Conservation (phyloP, 2,797 vertebrate species). For the Tolypeutes matacus region DNA sequence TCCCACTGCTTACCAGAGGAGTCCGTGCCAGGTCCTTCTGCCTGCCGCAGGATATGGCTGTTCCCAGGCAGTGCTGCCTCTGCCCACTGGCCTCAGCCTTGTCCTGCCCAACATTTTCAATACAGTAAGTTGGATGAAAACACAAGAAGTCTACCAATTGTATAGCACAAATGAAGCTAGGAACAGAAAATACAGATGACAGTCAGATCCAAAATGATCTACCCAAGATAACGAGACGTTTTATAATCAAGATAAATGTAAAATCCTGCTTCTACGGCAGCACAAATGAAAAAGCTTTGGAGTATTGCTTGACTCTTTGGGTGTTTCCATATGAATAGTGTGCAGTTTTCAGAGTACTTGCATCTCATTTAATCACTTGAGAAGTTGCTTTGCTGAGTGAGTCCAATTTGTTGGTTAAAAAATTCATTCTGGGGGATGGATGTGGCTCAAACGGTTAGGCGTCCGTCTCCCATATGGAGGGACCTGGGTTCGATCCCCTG, state of each 20-base stretch:
- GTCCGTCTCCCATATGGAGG: too few species aligned
- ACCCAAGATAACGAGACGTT: neutral
- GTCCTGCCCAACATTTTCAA: neutral
- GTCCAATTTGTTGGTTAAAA: neutral
- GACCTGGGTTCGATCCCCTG: too few species aligned
- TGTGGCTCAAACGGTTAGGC: too few species aligned
- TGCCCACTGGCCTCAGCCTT: neutral
- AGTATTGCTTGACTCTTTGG: neutral
- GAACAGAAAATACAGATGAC: conserved; percentile 25
- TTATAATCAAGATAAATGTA: neutral
- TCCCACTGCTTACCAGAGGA: neutral
- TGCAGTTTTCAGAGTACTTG: neutral
- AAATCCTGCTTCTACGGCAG: neutral
- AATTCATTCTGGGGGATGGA: neutral
- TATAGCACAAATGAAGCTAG: conserved; percentile 4
- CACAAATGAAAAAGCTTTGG: neutral
- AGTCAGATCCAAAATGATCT: neutral
- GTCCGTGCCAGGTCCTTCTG: too few species aligned
- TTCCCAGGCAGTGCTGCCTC: neutral
- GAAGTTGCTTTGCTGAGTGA: conserved; percentile 1
- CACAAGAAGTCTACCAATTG: neutral
- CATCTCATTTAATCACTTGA: neutral
- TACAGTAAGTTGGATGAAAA: neutral
- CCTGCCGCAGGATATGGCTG: neutral
- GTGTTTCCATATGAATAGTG: neutral